Evolutionary conservation across 2,888 invertebrate genomes (phyloP), one percentile per base, ranked within the genome.

Genomic region (Cyaniris semiargus): DNA sequence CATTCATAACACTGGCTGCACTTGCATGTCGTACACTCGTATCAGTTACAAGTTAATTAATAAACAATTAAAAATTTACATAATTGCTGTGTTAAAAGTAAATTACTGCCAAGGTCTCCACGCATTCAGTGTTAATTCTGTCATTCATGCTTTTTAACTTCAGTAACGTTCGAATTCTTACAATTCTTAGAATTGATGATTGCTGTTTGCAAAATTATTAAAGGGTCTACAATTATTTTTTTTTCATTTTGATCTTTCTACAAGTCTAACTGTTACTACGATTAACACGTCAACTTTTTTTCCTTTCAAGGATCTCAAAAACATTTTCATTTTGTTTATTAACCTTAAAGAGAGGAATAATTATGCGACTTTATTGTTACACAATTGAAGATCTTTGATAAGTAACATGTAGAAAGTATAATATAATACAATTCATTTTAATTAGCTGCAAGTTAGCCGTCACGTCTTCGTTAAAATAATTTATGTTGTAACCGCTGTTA

Each of bases 371-470:
- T 1, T 23, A 23, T 27, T 66, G 66, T 66, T 66, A 31, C 15
- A 60, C 18, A 66, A 66, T 18, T 1, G 7, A 66, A 66, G 66
- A 66, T 66, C 5, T 31, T 66, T 31, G 66, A 66, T 66, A 66
- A 66, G 66, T 66, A 44, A 13, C 3, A 23, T 15, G 66, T 66
- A 66, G 66, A 66, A 66, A 66, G 66, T 66, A 31, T 31, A 66
- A 27, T 60, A 60, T 31, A 31, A 66, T 31, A 66, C 66, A 66
- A 66, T 66, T 66, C 31, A 66, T 66, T 66, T 66, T 66, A 66
- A 66, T 66, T 66, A 66, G 18, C 66, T 66, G 27, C 31, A 66
- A 66, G 66, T 66, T 66, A 66, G 66, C 66, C 66, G 66, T 66
- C 66, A 66, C 66, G 27, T 66, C 66, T 66, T 66, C 66, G 6